Conservation (phyloP, 2,113 vertebrate genomes). For the Dromas ardeola region DNA sequence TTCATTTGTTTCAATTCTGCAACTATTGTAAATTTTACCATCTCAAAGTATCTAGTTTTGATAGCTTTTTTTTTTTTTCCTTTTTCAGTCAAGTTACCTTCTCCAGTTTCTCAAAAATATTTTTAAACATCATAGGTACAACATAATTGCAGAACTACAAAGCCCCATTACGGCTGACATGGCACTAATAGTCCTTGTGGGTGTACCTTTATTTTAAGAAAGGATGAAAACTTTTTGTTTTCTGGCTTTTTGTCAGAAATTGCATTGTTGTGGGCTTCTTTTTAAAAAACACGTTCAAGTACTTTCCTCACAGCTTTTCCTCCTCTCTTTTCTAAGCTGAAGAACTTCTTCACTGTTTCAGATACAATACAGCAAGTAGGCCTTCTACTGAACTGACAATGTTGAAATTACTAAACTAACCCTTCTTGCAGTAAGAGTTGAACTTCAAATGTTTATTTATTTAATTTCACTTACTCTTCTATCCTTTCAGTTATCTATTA, state of each 20-base stretch:
- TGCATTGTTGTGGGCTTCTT: neutral
- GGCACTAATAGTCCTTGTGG: neutral
- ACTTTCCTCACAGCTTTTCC: neutral
- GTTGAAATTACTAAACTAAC: neutral
- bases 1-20: neutral
- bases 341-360: neutral
- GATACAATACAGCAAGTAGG: neutral
- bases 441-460: conserved; percentile 4
- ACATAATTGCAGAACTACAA: neutral
- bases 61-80: neutral
- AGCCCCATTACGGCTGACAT: neutral
- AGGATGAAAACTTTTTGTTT: neutral
- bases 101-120: neutral
- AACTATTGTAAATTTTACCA: neutral
- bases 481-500: neutral
- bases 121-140: neutral
- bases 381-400: neutral
- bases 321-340: neutral
- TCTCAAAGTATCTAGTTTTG: neutral
- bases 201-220: neutral
- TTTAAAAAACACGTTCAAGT: neutral
- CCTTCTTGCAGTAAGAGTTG: neutral
- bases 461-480: neutral
- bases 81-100: neutral
- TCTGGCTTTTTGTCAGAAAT: neutral